Evolutionary conservation across 2,113 vertebrate genomes (phyloP).

Genomic region (Leucoraja erinaceus): DNA sequence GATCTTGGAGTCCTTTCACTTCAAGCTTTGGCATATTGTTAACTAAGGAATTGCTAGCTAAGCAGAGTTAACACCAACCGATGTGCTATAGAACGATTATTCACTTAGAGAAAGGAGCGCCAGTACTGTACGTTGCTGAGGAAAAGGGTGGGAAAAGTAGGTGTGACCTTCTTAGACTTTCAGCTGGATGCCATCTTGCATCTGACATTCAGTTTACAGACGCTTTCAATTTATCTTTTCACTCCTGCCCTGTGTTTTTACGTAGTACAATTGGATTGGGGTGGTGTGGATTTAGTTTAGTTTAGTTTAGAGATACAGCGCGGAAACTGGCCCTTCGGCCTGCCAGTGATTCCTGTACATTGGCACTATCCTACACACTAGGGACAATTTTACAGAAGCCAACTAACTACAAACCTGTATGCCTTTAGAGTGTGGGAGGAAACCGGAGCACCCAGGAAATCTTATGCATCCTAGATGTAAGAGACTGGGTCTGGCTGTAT

Average conservation of each 20-base stretch:
- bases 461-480: background rate
- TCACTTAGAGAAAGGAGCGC: background rate
- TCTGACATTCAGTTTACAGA: too few species aligned
- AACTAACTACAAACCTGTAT: too few species aligned
- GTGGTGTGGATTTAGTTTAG: too few species aligned
- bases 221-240: too few species aligned
- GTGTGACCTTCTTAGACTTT: too few species aligned
- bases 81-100: background rate
- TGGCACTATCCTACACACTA: too few species aligned
- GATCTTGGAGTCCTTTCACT: background rate
- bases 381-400: too few species aligned
- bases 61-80: background rate
- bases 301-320: too few species aligned
- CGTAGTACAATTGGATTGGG: background rate
- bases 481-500: background rate
- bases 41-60: background rate
- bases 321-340: too few species aligned
- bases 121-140: background rate
- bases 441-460: too few species aligned
- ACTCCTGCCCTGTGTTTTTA: background rate
- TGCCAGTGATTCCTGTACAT: too few species aligned
- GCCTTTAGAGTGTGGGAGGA: too few species aligned
- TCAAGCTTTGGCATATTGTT: conserved; percentile 15
- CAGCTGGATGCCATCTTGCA: background rate
- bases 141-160: background rate